Base-by-base conservation (phyloP, 2,888 invertebrate species). In the Branchinecta sandiegonensis region DNA sequence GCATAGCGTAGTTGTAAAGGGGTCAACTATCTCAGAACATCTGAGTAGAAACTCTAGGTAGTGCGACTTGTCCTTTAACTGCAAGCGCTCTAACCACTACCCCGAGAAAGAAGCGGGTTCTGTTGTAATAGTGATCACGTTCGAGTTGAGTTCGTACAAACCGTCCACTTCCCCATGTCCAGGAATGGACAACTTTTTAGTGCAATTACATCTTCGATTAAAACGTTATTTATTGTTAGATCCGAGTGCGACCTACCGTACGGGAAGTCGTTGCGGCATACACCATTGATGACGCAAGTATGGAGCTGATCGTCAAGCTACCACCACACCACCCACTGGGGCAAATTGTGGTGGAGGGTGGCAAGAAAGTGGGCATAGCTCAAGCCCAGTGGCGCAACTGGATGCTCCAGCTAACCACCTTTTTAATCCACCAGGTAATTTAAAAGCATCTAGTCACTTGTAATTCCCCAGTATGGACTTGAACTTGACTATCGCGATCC, bases 261-360 rank as follows among this genome's bases (percentile, higher is more conserved):
- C 80, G 88, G 71, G 92, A 94, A 81, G 87, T 94, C 66, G 79
- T 85, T 50, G 92, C 93, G 23, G 81, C 84, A 13, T 92, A 93
- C 78, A 82, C 84, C 17, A 84, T 94, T 72, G 93, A 91, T 74
- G 92, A 92, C 72, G 85, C 86, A 0, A 83, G 83, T 72, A 85
- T 94, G 77, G 89, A 90, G 77, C 80, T 96, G 71, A 81, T 83
- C 46, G 86, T 96, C 73, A 80, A 83, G 66, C 80, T 96, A 72
- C 87, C 94, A 0, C 76, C 80, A 46, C 90, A 93, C 78, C 89
- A 93, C 82, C 96, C 96, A 1, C 82, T 96, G 50, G 85, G 86
- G 0, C 83, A 85, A 8, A 85, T 90, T 0, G 83, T 82, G 65
- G 87, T 94, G 0, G 84, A 86, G 70, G 71, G 84, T 71, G 83